phyloP scores from a whole-genome alignment of 2,797 vertebrate species.

The Muscicapa striata region DNA sequence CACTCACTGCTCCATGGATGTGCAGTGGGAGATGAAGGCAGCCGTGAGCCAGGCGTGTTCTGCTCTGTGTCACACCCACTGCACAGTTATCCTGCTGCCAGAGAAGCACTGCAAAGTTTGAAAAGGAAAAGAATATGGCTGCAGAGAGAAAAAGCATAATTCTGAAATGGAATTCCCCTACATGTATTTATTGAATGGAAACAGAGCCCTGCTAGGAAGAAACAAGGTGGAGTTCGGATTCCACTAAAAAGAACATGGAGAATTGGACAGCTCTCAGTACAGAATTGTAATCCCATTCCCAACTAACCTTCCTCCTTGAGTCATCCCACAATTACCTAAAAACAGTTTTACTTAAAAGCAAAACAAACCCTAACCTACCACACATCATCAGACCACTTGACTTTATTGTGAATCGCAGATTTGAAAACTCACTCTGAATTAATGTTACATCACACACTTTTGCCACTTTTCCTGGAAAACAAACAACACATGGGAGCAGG shows the following conservation, averaged over 20 bases:
- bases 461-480: background rate
- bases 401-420: rapidly evolving
- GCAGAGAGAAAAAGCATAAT: background rate
- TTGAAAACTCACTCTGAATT: background rate
- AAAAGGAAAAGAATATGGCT: background rate
- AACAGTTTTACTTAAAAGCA: background rate
- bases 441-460: background rate
- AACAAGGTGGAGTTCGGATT: background rate
- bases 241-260: background rate
- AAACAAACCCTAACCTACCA: background rate
- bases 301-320: background rate
- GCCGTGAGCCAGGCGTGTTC: background rate
- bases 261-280: background rate
- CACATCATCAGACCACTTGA: too few species aligned
- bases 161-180: background rate
- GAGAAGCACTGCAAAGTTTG: background rate
- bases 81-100: background rate
- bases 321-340: background rate
- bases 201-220: background rate
- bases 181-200: background rate
- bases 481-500: rapidly evolving
- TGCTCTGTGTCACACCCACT: background rate
- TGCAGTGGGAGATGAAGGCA: background rate
- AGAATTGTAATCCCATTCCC: background rate
- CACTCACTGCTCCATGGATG: background rate